Conservation (phyloP, 2,797 vertebrate genomes). For the Crenuchus spilurus region DNA sequence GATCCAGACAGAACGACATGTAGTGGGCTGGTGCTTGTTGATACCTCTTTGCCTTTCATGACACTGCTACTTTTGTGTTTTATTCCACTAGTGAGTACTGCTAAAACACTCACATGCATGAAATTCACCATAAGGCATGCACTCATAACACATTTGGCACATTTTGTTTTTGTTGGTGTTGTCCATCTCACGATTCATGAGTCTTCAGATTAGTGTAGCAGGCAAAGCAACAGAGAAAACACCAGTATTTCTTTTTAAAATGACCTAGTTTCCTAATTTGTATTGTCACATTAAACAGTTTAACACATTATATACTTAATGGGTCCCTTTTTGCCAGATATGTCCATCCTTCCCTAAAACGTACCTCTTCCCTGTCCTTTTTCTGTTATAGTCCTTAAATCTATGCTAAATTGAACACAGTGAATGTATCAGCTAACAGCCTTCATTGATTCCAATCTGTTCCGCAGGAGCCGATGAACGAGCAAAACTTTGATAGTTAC, state of each 20-base stretch:
- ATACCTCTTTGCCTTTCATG: conserved; percentile 53
- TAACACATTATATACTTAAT: background rate
- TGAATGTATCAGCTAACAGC: conserved; percentile 35
- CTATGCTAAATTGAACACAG: conserved; percentile 8
- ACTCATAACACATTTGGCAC: conserved; percentile 49
- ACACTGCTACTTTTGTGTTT: conserved; percentile 44
- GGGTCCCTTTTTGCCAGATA: background rate
- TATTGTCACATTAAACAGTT: too few species aligned
- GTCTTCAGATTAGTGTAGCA: conserved; percentile 18
- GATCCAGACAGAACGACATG: conserved; percentile 42
- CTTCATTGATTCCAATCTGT: conserved; percentile 56
- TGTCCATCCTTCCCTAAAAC: conserved; percentile 45
- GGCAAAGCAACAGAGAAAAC: background rate
- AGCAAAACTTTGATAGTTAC: conserved; percentile 99
- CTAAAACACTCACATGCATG: conserved; percentile 53
- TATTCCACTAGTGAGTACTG: conserved; percentile 48
- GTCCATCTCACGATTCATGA: conserved; percentile 38
- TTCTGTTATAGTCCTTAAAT: conserved; percentile 22
- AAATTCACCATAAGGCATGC: conserved; percentile 52
- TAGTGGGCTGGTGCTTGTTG: conserved; percentile 30
- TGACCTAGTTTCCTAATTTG: too few species aligned
- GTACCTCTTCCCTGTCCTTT: conserved; percentile 42
- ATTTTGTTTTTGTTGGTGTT: conserved; percentile 41
- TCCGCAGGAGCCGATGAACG: conserved; percentile 98
- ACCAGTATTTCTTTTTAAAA: too few species aligned